Conservation (phyloP, 2,888 invertebrate genomes). For the Mantis religiosa region DNA sequence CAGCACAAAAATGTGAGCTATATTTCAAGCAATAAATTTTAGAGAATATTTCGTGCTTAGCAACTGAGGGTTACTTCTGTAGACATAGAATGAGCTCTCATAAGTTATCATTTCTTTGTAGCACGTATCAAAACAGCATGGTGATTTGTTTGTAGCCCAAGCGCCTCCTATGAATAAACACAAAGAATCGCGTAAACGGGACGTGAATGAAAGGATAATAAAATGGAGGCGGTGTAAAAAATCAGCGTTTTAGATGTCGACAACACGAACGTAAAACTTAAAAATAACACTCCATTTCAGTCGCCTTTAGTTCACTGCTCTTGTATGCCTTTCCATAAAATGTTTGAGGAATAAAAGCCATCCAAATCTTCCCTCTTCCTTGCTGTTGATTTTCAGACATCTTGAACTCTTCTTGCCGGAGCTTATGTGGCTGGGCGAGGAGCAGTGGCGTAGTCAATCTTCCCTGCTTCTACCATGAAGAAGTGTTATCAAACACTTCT, state of each 20-base stretch:
- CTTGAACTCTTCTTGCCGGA: slow-evolving; percentile 8
- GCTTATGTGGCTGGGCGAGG: not conserved
- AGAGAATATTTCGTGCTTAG: no score
- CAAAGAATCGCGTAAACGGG: not conserved
- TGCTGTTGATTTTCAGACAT: slow-evolving; percentile 24
- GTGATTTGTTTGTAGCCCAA: not conserved
- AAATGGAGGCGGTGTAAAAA: not conserved
- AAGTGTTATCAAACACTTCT: no score
- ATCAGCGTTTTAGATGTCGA: not conserved
- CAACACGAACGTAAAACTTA: not conserved
- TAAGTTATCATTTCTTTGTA: not conserved
- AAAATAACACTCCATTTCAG: slow-evolving; percentile 8
- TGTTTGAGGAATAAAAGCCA: slow-evolving; percentile 14
- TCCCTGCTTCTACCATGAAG: not conserved
- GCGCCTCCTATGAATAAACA: not conserved
- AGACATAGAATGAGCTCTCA: not conserved
- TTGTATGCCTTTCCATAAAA: slow-evolving; percentile 14
- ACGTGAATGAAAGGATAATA: not conserved
- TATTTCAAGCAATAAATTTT: no score
- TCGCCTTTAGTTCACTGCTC: not conserved
- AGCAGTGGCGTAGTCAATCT: not conserved
- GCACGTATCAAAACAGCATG: not conserved
- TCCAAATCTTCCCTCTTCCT: not conserved
- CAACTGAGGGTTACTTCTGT: no score
- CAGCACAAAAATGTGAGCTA: no score